Percentiles rank a stretch among this genome's conserved stretches.
These are phyloP conservation scores for Polyommatus iphigenia DNA, from an alignment of 2,888 invertebrate genomes.

Conservation along the genomic window DNA sequence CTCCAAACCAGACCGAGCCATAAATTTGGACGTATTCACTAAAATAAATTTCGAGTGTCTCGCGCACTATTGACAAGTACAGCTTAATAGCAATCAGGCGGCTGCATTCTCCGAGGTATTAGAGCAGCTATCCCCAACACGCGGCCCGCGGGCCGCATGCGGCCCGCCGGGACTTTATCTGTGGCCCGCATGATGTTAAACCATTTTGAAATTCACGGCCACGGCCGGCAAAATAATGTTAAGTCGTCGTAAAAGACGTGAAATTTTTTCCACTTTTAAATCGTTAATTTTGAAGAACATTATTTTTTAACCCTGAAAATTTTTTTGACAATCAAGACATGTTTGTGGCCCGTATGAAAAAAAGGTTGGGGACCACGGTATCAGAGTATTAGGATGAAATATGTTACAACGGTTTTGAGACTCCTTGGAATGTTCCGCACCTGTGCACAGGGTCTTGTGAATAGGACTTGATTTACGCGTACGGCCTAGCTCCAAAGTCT, in stretches of 20 bases:
- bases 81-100: constrained; percentile 25
- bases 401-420: neutral
- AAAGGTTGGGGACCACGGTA: neutral
- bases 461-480: constrained; percentile 11
- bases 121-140: too few species aligned
- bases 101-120: neutral
- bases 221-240: too few species aligned
- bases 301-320: too few species aligned
- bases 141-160: too few species aligned
- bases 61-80: constrained; percentile 41
- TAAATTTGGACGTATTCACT: constrained; percentile 66
- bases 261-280: too few species aligned
- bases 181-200: too few species aligned
- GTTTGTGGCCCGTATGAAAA: too few species aligned
- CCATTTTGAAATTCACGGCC: too few species aligned
- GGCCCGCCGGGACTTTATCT: too few species aligned
- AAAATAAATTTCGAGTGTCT: constrained; percentile 67
- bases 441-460: neutral
- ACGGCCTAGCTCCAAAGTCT: neutral
- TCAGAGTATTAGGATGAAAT: neutral
- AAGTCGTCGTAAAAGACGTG: too few species aligned
- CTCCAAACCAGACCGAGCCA: constrained; percentile 59
- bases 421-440: constrained; percentile 1
- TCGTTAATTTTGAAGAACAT: too few species aligned
- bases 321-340: too few species aligned